Evolutionary conservation across 2,888 invertebrate species (phyloP).

Genomic region (Cheilosia pagana): DNA sequence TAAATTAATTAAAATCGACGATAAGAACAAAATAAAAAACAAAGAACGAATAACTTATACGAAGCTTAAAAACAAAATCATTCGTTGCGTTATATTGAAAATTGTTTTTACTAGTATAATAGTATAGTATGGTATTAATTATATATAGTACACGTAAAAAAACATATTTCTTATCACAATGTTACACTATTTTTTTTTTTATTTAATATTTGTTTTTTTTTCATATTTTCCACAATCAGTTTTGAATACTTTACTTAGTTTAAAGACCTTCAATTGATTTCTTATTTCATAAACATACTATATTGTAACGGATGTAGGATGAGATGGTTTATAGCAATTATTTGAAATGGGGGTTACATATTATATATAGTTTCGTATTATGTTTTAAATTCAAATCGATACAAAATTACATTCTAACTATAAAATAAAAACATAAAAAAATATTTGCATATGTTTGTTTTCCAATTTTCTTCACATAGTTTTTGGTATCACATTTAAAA

Average conservation of each 20-base stretch:
- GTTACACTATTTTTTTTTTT: constrained; percentile 46
- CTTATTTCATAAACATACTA: no score
- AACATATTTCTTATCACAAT: constrained; percentile 50
- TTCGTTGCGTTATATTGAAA: constrained; percentile 37
- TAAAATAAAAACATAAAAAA: constrained; percentile 10
- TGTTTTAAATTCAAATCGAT: not conserved
- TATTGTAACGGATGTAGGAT: no score
- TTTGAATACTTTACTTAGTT: constrained; percentile 16
- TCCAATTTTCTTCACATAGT: constrained; percentile 19
- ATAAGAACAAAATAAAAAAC: not conserved
- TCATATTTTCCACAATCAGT: not conserved
- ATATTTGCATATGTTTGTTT: not conserved
- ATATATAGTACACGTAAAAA: constrained; percentile 24
- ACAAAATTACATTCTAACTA: constrained; percentile 5
- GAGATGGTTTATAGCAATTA: not conserved
- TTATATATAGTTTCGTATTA: not conserved
- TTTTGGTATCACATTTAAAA: constrained; percentile 52
- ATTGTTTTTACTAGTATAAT: constrained; percentile 14
- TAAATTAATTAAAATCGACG: constrained; percentile 15
- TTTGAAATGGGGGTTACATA: not conserved
- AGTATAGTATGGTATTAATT: constrained; percentile 23
- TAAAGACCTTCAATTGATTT: not conserved
- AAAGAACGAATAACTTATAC: constrained; percentile 10
- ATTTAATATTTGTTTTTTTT: not conserved
- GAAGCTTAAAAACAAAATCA: constrained; percentile 27